Evolutionary conservation across 37 sponge, comb jelly and placozoan genomes (phyloP).

Genomic region (Beroe forskalii): DNA sequence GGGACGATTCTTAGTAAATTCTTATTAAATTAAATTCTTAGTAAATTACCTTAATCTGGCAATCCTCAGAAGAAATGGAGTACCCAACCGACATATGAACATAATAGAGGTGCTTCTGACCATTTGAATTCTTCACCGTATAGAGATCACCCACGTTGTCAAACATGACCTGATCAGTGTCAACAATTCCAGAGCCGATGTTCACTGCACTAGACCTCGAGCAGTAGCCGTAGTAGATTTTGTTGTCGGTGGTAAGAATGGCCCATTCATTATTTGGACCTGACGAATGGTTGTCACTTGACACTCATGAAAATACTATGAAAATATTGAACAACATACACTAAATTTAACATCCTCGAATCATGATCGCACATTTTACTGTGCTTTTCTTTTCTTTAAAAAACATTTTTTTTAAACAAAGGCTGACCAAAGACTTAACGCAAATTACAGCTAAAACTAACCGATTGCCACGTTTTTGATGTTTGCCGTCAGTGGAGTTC

Average conservation of each 20-base stretch:
- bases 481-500: background rate
- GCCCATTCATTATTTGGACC: background rate
- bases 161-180: background rate
- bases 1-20: too few relatives aligned
- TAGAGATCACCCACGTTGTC: background rate
- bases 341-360: too few relatives aligned
- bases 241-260: background rate
- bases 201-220: background rate
- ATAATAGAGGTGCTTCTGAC: background rate
- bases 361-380: too few relatives aligned
- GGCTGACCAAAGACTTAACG: too few relatives aligned
- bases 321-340: too few relatives aligned
- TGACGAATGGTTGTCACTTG: background rate
- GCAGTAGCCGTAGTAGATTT: background rate
- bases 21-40: too few relatives aligned
- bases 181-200: background rate
- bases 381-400: too few relatives aligned
- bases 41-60: background rate
- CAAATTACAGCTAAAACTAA: too few relatives aligned
- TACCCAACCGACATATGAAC: background rate
- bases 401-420: too few relatives aligned
- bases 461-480: background rate
- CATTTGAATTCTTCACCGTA: background rate
- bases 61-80: background rate
- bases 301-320: background rate